Conservation (phyloP, 2,888 invertebrate genomes). For the Anthrax anthrax region DNA sequence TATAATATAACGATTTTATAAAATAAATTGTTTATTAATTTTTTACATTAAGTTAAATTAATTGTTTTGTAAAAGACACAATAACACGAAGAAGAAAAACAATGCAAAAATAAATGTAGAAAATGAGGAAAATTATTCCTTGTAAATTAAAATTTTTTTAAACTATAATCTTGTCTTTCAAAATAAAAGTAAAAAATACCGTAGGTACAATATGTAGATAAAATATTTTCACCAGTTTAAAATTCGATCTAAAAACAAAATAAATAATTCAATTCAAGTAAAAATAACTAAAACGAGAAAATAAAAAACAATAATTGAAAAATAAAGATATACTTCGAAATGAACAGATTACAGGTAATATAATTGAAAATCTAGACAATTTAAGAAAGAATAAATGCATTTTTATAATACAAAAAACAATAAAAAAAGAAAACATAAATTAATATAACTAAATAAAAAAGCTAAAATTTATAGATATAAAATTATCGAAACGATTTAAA, state of each 20-base stretch:
- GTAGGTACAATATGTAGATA: too few species aligned
- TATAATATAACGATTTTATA: too few species aligned
- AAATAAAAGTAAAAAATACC: too few species aligned
- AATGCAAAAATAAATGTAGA: too few species aligned
- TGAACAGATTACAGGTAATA: too few species aligned
- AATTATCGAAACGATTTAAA: not conserved
- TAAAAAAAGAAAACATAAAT: not conserved
- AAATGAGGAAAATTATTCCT: too few species aligned
- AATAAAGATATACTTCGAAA: not conserved
- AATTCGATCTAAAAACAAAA: conserved; percentile 4
- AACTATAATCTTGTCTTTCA: too few species aligned
- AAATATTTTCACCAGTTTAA: not conserved
- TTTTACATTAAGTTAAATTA: too few species aligned
- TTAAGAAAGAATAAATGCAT: conserved; percentile 6
- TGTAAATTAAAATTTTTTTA: too few species aligned
- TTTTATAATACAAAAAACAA: conserved; percentile 5
- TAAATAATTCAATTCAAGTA: not conserved
- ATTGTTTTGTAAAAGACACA: too few species aligned
- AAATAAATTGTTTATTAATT: too few species aligned
- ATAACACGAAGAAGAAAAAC: too few species aligned
- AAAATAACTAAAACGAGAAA: not conserved
- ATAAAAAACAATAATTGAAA: conserved; percentile 1
- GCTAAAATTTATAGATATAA: conserved; percentile 2
- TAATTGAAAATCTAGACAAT: not conserved
- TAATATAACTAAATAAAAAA: not conserved